Percentiles rank a stretch among this genome's conserved stretches.
Evolutionary conservation across 2,113 vertebrate species (phyloP).

Genomic region (Lamprotornis superbus): DNA sequence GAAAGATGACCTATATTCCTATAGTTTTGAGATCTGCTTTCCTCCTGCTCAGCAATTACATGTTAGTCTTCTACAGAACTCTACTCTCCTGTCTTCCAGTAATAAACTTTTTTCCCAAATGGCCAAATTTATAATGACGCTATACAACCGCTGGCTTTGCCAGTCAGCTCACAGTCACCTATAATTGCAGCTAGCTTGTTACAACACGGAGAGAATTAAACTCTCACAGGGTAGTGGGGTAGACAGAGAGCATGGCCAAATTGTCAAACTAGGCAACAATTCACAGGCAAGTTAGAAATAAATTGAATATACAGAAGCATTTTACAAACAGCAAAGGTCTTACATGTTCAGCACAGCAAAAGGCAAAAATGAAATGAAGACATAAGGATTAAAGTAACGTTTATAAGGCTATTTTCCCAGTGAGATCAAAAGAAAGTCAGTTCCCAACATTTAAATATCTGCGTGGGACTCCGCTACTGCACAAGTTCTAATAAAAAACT

Average conservation of each 20-base stretch:
- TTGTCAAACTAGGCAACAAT: background rate
- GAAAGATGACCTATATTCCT: background rate
- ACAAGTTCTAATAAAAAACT: background rate
- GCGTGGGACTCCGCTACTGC: background rate
- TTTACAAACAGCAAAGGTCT: background rate
- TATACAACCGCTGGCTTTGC: background rate
- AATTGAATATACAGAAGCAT: background rate
- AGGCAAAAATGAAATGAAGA: background rate
- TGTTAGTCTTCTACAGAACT: background rate
- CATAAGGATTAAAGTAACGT: background rate
- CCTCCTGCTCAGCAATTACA: background rate
- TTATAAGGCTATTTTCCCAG: background rate
- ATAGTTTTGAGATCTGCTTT: background rate
- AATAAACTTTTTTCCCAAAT: background rate
- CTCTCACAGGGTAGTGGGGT: background rate
- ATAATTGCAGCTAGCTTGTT: background rate
- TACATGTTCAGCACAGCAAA: background rate
- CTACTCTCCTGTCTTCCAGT: background rate
- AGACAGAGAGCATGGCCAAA: background rate
- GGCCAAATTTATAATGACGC: background rate
- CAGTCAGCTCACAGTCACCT: background rate
- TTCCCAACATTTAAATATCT: background rate
- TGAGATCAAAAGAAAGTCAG: background rate
- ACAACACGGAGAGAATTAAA: background rate
- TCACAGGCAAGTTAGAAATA: background rate